phyloP scores from a whole-genome alignment of 1,140 invertebrate species.

The Caenorhabditis elegans region WBcel235 BX284605.5:9001001-9001500 shows the following conservation, averaged over 20 bases:
- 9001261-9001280: too few species aligned
- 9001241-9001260: too few species aligned
- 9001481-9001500: neutral
- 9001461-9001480: constrained; percentile 5
- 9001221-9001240: too few species aligned
- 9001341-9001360: too few species aligned
- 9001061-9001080: neutral
- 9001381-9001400: too few species aligned
- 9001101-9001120: neutral
- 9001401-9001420: too few species aligned
- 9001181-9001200: neutral
- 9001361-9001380: too few species aligned
- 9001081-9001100: neutral
- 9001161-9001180: neutral
- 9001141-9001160: neutral
- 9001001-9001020: neutral
- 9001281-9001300: too few species aligned
- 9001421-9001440: neutral
- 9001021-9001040: neutral
- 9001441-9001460: neutral
- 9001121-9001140: neutral
- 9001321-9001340: too few species aligned
- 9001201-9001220: too few species aligned
- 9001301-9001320: too few species aligned
- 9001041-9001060: neutral